Base-by-base conservation (phyloP, 2,113 vertebrate genomes). In the Protomyctophum bolini region DNA sequence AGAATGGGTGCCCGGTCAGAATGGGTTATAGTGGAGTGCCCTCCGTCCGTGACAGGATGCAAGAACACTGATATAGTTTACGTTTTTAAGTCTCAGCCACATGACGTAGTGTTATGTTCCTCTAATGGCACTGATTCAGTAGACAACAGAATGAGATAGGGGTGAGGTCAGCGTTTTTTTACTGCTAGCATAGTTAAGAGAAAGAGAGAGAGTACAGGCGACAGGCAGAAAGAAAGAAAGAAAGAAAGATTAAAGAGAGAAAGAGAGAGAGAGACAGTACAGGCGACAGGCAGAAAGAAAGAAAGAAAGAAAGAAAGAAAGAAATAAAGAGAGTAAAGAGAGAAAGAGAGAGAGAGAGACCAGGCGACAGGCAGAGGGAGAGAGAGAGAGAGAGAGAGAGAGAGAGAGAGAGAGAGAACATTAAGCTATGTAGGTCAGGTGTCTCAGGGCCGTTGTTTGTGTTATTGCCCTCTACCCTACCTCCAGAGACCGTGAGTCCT, bases 111-210 rank as follows among this genome's bases (percentile, higher is more conserved):
- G 64, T 6, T 41, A 70, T 64, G 64, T 6, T 41, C 15, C 68
- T 70, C 70, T 85, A 83, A 76, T 71, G 29, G 29, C 11, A 49
- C 6, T 51, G 74, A 85, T 87, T 85, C 78, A 74, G 87, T 83
- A 88, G 49, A 55, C 58, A 54, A 15, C 21, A 46, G 28, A 10
- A 59, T 45, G 64, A 45, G 61, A 63, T 6, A 10, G 49, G 56
- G 73, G 70, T 86, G 83, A 90, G 80, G 82, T 87, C 82, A 85
- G 62, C 83, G 76, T 80, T 86, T 80, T 86, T 87, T 82, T 79
- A 83, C 71, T 80, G 82, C 78, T 75, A 76, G 33, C 68, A 57
- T 78, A 68, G 58, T 14, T 0, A 14, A 10, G 14, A 21, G 21
- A 21, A 2, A 21, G 21, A 21, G 21, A 21, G 21, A 21, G n/a